Evolutionary conservation across 2,797 vertebrate species (phyloP).

Genomic region (Dromococcyx pavoninus): DNA sequence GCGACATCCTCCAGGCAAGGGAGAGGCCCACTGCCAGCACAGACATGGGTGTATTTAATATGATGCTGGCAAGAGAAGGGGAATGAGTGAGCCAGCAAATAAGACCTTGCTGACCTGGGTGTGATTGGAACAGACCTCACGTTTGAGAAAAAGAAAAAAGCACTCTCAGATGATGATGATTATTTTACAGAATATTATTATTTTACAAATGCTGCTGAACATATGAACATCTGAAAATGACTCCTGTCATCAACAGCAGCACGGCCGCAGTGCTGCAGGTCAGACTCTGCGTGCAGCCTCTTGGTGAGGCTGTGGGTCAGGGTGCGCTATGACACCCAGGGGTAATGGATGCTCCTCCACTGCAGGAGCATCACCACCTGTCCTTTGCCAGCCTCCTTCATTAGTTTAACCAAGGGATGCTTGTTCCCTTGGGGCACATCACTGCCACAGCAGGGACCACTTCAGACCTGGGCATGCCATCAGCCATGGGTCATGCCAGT

Average conservation of each 20-base stretch:
- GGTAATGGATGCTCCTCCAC: no score
- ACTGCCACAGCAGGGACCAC: not conserved
- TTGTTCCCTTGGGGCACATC: no score
- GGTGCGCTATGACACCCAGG: accelerated
- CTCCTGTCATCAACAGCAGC: accelerated
- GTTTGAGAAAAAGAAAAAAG: not conserved
- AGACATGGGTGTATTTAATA: not conserved
- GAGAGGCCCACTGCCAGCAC: not conserved
- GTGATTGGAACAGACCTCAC: not conserved
- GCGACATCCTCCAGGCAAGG: not conserved
- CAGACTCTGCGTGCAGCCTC: not conserved
- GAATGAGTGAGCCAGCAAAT: not conserved
- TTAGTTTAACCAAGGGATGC: no score
- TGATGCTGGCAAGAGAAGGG: not conserved
- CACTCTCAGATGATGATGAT: not conserved
- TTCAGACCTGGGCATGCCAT: accelerated
- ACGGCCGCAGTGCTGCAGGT: accelerated
- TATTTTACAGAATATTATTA: not conserved
- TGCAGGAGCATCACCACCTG: no score
- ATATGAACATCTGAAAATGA: not conserved
- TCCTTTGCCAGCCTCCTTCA: no score
- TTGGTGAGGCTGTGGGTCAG: accelerated
- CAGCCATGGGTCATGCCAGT: accelerated
- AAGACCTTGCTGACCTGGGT: conserved; percentile 6
- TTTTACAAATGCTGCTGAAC: not conserved